Evolutionary conservation across 2,888 invertebrate species (phyloP).

Genomic region (Bombylius discolor): DNA sequence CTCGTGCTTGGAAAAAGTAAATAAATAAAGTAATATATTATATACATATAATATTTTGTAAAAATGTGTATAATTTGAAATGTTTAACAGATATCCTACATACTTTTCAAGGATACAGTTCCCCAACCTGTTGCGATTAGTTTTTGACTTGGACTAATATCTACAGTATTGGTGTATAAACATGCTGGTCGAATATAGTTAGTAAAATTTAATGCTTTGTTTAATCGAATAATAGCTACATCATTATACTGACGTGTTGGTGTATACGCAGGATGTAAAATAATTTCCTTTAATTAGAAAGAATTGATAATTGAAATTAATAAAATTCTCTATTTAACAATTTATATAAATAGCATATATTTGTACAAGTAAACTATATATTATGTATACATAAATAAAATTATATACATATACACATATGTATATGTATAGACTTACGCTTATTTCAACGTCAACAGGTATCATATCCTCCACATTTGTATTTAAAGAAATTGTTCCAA

Average conservation of each 20-base stretch:
- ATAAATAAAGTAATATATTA: not conserved
- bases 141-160: slow-evolving; percentile 5
- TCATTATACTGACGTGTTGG: slow-evolving; percentile 15
- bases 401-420: too few species aligned
- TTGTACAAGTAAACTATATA: too few species aligned
- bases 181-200: slow-evolving; percentile 18
- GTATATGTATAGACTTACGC: slow-evolving; percentile 3
- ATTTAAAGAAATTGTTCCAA: slow-evolving; percentile 10
- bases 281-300: slow-evolving; percentile 10
- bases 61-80: too few species aligned
- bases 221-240: slow-evolving; percentile 19
- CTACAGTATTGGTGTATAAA: slow-evolving; percentile 14
- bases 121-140: slow-evolving; percentile 22
- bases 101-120: not conserved
- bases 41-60: too few species aligned
- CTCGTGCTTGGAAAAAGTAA: slow-evolving; percentile 8
- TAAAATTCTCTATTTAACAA: not conserved
- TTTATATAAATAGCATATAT: not conserved
- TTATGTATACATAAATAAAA: too few species aligned
- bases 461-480: not conserved
- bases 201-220: slow-evolving; percentile 7
- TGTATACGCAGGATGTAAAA: slow-evolving; percentile 11
- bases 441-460: slow-evolving; percentile 6
- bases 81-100: too few species aligned
- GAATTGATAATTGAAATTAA: not conserved